These are phyloP conservation scores for Styela clava DNA, from an alignment of 23 tunicate genomes.

Conservation along the genomic window DNA sequence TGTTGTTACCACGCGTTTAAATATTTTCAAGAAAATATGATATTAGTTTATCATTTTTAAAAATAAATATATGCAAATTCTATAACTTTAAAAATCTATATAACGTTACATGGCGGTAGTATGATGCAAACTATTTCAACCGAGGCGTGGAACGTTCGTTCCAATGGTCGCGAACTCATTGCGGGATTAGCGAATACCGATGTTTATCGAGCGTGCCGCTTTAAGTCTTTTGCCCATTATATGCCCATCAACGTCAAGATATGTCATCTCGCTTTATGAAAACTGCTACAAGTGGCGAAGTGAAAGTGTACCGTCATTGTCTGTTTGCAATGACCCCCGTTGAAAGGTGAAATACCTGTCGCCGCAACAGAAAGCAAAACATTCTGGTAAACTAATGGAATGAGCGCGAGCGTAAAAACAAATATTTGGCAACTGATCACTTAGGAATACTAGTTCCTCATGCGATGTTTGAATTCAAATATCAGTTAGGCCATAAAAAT, in stretches of 20 bases:
- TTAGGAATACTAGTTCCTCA: too few species aligned
- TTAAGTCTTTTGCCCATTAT: not conserved
- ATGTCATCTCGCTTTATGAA: not conserved
- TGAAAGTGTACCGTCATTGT: not conserved
- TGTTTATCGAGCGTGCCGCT: not conserved
- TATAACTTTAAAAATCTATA: too few species aligned
- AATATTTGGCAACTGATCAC: too few species aligned
- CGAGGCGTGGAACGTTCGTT: not conserved
- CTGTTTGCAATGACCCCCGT: not conserved
- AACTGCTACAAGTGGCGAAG: not conserved
- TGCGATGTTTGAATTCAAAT: too few species aligned
- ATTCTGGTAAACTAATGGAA: not conserved
- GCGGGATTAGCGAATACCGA: not conserved
- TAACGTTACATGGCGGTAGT: too few species aligned
- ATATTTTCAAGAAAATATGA: too few species aligned
- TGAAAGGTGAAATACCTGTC: not conserved
- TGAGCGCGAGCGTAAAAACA: not conserved
- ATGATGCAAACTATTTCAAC: too few species aligned
- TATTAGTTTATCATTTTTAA: too few species aligned
- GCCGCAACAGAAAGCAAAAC: not conserved
- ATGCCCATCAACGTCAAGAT: not conserved
- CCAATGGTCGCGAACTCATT: not conserved
- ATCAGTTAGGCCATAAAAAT: too few species aligned
- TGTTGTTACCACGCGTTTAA: too few species aligned
- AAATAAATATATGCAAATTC: too few species aligned